phyloP scores from a whole-genome alignment of 1,140 invertebrate species.

The Drosophila nigrodunni region DNA sequence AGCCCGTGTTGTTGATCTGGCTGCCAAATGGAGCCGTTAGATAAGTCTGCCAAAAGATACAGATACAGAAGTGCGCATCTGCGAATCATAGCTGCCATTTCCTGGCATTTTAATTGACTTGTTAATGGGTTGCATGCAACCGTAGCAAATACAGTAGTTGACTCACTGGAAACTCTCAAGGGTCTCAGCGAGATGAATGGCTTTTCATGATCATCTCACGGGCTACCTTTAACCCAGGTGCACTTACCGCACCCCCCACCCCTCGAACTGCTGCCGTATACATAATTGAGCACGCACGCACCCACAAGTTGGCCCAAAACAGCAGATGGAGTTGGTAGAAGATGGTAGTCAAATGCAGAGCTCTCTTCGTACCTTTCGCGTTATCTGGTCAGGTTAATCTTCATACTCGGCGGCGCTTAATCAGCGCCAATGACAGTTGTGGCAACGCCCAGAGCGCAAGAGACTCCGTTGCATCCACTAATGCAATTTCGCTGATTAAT shows the following conservation, averaged over 20 bases:
- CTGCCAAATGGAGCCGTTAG: slow-evolving; percentile 74
- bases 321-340: slow-evolving; percentile 14
- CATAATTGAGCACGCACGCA: slow-evolving; percentile 76
- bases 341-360: slow-evolving; percentile 2
- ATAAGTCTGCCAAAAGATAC: slow-evolving; percentile 56
- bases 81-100: slow-evolving; percentile 53
- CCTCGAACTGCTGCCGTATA: slow-evolving; percentile 34
- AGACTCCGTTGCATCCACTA: slow-evolving; percentile 47
- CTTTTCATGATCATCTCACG: slow-evolving; percentile 26
- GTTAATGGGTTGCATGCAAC: slow-evolving; percentile 62
- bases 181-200: slow-evolving; percentile 31
- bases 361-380: slow-evolving; percentile 9
- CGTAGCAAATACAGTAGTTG: background rate
- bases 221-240: slow-evolving; percentile 45
- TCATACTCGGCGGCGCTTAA: slow-evolving; percentile 62
- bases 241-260: background rate
- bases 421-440: slow-evolving; percentile 76
- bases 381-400: slow-evolving; percentile 52
- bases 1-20: slow-evolving; percentile 20
- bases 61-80: slow-evolving; percentile 24
- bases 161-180: slow-evolving; percentile 17
- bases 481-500: slow-evolving; percentile 82
- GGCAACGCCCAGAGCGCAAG: slow-evolving; percentile 59
- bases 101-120: slow-evolving; percentile 79
- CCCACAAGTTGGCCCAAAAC: slow-evolving; percentile 57